Conservation (phyloP, 2,113 vertebrate species). For the Agapornis roseicollis region DNA sequence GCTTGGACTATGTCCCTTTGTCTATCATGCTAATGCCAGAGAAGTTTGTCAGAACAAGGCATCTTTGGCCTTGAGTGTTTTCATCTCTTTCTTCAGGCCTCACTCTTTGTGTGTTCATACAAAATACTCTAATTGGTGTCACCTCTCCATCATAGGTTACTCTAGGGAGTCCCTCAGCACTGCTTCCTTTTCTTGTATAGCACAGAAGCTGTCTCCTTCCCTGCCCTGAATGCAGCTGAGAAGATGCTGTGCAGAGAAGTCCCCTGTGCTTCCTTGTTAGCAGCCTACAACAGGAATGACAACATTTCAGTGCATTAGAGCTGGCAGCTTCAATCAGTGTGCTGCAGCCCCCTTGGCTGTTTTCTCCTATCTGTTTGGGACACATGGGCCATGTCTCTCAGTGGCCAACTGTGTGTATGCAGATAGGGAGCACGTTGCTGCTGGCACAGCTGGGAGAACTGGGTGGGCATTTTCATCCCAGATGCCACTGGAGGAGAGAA, state of each 20-base stretch:
- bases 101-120: fast-evolving
- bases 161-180: background rate
- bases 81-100: background rate
- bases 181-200: background rate
- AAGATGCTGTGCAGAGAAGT: background rate
- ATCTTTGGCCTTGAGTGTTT: background rate
- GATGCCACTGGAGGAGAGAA: background rate
- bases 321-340: constrained; percentile 21
- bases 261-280: background rate
- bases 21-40: background rate
- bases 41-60: background rate
- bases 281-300: background rate
- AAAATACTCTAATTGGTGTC: fast-evolving
- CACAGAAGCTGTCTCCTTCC: background rate
- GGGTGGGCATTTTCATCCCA: constrained; percentile 35
- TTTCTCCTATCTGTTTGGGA: background rate
- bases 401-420: background rate
- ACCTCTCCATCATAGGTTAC: fast-evolving
- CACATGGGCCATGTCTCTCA: background rate
- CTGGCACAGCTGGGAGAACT: constrained; percentile 21
- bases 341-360: background rate
- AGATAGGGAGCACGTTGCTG: background rate
- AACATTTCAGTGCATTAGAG: background rate
- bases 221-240: background rate
- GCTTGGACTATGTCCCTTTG: background rate